Base-by-base conservation (phyloP, 2,797 vertebrate species). In the Esox lucius region DNA sequence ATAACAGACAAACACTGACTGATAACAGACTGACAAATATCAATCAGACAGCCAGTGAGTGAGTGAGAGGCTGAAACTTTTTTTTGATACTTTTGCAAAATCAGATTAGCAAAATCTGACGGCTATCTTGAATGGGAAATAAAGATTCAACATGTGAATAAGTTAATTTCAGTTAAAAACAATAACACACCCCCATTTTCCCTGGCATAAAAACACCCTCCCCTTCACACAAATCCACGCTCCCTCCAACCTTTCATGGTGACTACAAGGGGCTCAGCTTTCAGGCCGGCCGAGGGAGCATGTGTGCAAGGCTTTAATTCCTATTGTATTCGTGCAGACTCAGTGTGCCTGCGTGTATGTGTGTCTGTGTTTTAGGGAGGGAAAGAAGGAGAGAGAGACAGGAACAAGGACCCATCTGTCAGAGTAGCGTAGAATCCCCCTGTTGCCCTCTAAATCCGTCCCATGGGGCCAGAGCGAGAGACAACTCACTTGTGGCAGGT, bases 361-460 rank as follows among this genome's bases (percentile, higher is more conserved):
- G 75, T 89, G 87, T 89, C 85, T 87, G 86, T 88, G 91, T 91
- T 91, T 92, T 86, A 89, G 90, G 84, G 75, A 89, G 86, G 83
- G 91, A 91, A 86, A 90, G 87, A 90, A 84, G 85, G 87, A 89
- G 87, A 90, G 87, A 90, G 90, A 89, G 91, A 92, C 90, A 91
- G 91, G 80, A 93, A 94, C 92, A 94, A 94, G 92, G 93, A 93
- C 93, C 94, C 94, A 95, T 95, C 94, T 95, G 94, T 94, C 93
- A 94, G 92, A 88, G 83, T 86, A 88, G 85, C 72, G 75, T 87
- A 68, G 68, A 88, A 90, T 80, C 90, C 91, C 91, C 93, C 91
- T 92, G 89, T 91, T 91, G 91, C 91, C 89, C 88, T 87, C 79
- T 1, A 82, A 81, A 87, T 92, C 93, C 88, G 87, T 92, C 93